phyloP scores from a whole-genome alignment of 2,113 vertebrate species.

The Prochilodus magdalenae region DNA sequence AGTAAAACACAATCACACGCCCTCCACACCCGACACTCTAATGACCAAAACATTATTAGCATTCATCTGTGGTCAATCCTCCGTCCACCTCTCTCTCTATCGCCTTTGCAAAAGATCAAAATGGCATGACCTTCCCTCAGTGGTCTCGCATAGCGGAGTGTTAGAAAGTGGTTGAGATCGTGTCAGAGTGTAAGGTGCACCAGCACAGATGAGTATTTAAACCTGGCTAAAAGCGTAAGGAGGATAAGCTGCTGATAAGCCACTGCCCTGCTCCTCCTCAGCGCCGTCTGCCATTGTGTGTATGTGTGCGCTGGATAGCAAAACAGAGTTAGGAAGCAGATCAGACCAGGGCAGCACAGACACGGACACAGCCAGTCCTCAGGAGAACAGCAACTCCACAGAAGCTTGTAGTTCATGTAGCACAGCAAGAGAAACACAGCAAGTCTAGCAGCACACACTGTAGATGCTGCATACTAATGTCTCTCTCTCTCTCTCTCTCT shows the following conservation, averaged over 20 bases:
- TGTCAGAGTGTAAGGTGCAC: not conserved
- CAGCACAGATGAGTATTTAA: slow-evolving; percentile 21
- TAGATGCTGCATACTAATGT: not conserved
- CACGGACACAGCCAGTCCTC: slow-evolving; percentile 14
- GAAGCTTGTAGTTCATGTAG: slow-evolving; percentile 4
- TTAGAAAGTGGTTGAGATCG: not conserved
- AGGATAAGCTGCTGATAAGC: slow-evolving; percentile 49
- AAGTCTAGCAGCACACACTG: not conserved
- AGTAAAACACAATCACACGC: slow-evolving; percentile 17
- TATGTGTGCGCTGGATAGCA: slow-evolving; percentile 3
- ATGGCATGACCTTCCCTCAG: slow-evolving; percentile 10
- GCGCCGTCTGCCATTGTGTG: slow-evolving; percentile 1
- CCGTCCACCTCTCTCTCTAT: slow-evolving; percentile 4
- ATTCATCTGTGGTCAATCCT: slow-evolving; percentile 10
- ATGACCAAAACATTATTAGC: slow-evolving; percentile 41
- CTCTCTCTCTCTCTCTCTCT: slow-evolving; percentile 8
- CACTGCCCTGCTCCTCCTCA: slow-evolving; percentile 34
- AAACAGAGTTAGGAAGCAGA: slow-evolving; percentile 25
- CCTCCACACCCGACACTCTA: slow-evolving; percentile 6
- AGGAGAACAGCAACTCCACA: slow-evolving; percentile 13
- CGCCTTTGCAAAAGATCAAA: not conserved
- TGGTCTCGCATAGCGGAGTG: not conserved
- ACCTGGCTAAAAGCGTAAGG: slow-evolving; percentile 32
- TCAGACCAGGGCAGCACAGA: slow-evolving; percentile 15
- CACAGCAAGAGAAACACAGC: slow-evolving; percentile 19